Evolutionary conservation across 2,797 vertebrate species (phyloP).

Genomic region (Macrochelys suwanniensis): DNA sequence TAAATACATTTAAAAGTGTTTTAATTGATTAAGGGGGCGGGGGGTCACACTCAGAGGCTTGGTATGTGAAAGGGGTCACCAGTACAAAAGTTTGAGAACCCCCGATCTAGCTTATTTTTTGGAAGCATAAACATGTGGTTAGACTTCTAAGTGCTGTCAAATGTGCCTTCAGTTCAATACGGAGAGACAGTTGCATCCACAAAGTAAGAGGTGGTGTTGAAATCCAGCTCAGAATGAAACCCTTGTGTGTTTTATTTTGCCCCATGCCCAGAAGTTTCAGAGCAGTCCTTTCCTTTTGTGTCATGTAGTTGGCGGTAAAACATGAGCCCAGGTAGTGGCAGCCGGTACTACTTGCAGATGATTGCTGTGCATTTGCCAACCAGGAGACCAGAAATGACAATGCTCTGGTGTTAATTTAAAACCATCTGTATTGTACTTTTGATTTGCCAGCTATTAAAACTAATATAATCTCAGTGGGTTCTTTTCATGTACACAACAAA

Average conservation of each 20-base stretch:
- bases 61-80: too few species aligned
- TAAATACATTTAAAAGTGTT: too few species aligned
- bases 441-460: background rate
- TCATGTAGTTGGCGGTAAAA: background rate
- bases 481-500: background rate
- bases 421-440: background rate
- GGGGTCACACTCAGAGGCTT: too few species aligned
- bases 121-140: background rate
- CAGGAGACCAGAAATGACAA: background rate
- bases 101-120: background rate
- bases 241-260: background rate
- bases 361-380: background rate
- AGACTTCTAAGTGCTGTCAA: background rate
- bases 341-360: background rate
- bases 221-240: background rate
- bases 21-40: too few species aligned
- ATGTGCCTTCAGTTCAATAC: background rate
- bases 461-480: background rate
- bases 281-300: background rate
- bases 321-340: background rate
- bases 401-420: conserved; percentile 18
- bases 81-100: too few species aligned
- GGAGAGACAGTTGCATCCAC: background rate
- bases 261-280: background rate
- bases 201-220: background rate